phyloP scores from a whole-genome alignment of 2,888 invertebrate genomes.

The Melieria omissa region DNA sequence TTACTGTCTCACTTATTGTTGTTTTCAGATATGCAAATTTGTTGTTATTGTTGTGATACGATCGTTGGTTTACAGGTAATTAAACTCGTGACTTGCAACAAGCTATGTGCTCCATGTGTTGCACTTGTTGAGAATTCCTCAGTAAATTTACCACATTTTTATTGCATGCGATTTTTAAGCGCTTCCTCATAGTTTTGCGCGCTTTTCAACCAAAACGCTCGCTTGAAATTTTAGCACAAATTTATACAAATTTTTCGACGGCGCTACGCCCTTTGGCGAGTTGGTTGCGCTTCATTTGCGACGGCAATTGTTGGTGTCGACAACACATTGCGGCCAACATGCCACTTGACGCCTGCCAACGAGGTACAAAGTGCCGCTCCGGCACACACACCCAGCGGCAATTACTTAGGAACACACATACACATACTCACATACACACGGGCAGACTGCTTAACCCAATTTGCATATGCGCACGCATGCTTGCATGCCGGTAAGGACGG shows the following conservation, averaged over 20 bases:
- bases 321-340: slow-evolving; percentile 20
- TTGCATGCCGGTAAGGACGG: slow-evolving; percentile 2
- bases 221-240: not conserved
- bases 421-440: not conserved
- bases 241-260: slow-evolving; percentile 1
- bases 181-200: not conserved
- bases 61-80: too few relatives aligned
- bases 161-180: too few relatives aligned
- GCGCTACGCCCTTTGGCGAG: too few relatives aligned
- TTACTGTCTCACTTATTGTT: too few relatives aligned
- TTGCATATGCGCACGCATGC: slow-evolving; percentile 28
- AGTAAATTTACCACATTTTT: too few relatives aligned
- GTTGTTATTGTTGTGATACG: too few relatives aligned
- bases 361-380: slow-evolving; percentile 1
- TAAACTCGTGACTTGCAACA: too few relatives aligned
- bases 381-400: slow-evolving; percentile 24
- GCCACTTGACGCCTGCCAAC: slow-evolving; percentile 26
- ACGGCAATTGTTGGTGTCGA: not conserved
- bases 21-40: too few relatives aligned
- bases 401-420: slow-evolving; percentile 6
- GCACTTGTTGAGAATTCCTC: too few relatives aligned
- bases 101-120: too few relatives aligned
- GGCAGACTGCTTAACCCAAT: slow-evolving; percentile 12
- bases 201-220: not conserved
- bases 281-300: not conserved